A percentile compares a stretch with the other conserved stretches of the same genome.
Evolutionary conservation across 2,888 invertebrate species (phyloP).

Genomic region (Mythimna lalbum): DNA sequence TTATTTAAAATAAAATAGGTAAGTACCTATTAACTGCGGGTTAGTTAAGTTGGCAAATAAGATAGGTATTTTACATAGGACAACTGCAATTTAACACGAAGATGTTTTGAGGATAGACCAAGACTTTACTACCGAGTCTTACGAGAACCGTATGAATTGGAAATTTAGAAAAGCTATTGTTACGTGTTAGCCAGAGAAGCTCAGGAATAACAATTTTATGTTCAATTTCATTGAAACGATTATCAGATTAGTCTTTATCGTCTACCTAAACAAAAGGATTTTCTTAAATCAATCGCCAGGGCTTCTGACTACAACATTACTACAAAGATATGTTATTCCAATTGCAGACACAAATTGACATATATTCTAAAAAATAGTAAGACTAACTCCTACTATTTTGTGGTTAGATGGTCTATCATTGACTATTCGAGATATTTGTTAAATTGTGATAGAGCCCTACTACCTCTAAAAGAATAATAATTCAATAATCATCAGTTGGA

Average conservation of each 20-base stretch:
- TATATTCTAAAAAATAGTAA: constrained; percentile 7
- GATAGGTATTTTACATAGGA: too few relatives aligned
- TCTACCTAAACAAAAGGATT: neutral
- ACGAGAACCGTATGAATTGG: neutral
- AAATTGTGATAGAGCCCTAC: neutral
- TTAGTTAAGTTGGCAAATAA: too few relatives aligned
- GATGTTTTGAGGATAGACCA: neutral
- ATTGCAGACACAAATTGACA: constrained; percentile 27
- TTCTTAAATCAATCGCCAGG: neutral
- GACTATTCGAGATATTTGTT: neutral
- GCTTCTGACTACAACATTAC: neutral
- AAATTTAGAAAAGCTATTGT: neutral
- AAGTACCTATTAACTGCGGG: neutral
- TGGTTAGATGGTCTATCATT: constrained; percentile 1
- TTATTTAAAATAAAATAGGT: constrained; percentile 1
- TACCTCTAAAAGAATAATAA: neutral
- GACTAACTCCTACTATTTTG: constrained; percentile 1
- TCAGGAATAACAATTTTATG: neutral
- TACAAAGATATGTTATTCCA: constrained; percentile 23
- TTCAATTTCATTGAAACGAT: neutral
- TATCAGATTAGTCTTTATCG: constrained; percentile 1
- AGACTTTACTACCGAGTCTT: neutral
- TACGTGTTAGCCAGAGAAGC: neutral
- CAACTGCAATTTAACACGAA: neutral
- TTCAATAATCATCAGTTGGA: constrained; percentile 1